Base-by-base conservation (phyloP, 2,888 invertebrate genomes). In the Eucriotettix oculatus region DNA sequence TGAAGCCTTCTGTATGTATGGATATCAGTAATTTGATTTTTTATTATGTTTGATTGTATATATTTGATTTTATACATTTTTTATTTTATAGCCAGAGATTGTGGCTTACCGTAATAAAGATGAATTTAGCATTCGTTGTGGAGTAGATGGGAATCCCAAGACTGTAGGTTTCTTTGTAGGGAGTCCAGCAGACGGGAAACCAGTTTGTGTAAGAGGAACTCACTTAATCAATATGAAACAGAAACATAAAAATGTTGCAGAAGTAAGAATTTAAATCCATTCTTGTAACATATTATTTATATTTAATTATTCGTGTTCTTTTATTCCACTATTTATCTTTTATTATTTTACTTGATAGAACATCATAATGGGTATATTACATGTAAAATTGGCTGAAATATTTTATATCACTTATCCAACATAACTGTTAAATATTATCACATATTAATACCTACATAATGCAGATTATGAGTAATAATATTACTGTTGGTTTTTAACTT, bases 101-200 rank as follows among this genome's bases (percentile, higher is more conserved):
- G 66, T 70, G 53, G 63, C 63, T 7, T 74, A 74, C 61, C 66
- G 74, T 52, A 74, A 73, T 64, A 74, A 73, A 64, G 73, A 74
- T 64, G 72, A 73, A 57, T 73, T 73, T 63, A 70, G 67, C 59
- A 67, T 75, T 42, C 66, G 70, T 55, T 62, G 60, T 41, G 74
- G 74, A 10, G 61, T 70, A 7, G 71, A 73, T 66, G 72, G 72
- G 9, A 68, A 71, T 64, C 69, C 69, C 7, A 72, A 72, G 65
- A 73, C 73, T 10, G 70, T 73, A 56, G 75, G 75, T 16, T 72
- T 70, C 63, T 72, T 69, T 62, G 62, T 71, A 57, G 71, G 71
- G 17, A 66, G 65, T 57, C 67, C 68, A 9, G 58, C 64, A 0
- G 61, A 67, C 9, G 65, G 66, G 9, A 63, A 66, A 9, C 63